Evolutionary conservation across 2,888 invertebrate genomes (phyloP).

Genomic region (Drosophila affinis): DNA sequence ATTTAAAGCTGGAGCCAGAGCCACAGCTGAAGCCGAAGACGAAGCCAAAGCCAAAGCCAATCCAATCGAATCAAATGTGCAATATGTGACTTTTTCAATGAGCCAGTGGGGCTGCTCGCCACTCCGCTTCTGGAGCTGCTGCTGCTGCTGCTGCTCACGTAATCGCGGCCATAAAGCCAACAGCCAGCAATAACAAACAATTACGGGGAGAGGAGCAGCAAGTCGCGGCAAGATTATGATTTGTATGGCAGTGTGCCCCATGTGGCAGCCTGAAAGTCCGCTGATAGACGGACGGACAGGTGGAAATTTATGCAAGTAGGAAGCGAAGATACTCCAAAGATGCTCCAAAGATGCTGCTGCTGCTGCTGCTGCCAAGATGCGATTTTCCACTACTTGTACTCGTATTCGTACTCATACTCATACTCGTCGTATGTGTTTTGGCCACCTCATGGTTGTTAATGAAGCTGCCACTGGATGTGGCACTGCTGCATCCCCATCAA

Average conservation of each 20-base stretch:
- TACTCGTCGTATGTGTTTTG: constrained; percentile 7
- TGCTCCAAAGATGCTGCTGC: constrained; percentile 8
- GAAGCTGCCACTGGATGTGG: constrained; percentile 44
- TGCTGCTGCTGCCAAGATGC: constrained; percentile 13
- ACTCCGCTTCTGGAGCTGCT: not conserved
- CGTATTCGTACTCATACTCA: not conserved
- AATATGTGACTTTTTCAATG: constrained; percentile 48
- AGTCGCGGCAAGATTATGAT: constrained; percentile 44
- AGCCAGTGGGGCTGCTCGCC: constrained; percentile 5
- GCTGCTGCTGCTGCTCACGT: constrained; percentile 59
- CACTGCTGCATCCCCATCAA: constrained; percentile 22
- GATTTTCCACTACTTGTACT: not conserved
- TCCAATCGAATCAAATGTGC: constrained; percentile 48
- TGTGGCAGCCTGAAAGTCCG: constrained; percentile 10
- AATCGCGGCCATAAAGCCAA: constrained; percentile 67
- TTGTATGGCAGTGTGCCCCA: constrained; percentile 47
- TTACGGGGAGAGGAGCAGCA: constrained; percentile 41
- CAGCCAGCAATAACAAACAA: constrained; percentile 67
- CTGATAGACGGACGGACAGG: constrained; percentile 13
- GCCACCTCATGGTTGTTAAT: constrained; percentile 50
- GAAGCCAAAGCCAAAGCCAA: constrained; percentile 30
- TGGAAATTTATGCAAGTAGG: constrained; percentile 48
- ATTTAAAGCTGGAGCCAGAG: constrained; percentile 21
- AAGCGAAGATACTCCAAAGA: constrained; percentile 41
- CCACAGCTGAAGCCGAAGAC: constrained; percentile 10